Conservation (phyloP, 2,113 vertebrate species). For the Rhinopithecus roxellana region DNA sequence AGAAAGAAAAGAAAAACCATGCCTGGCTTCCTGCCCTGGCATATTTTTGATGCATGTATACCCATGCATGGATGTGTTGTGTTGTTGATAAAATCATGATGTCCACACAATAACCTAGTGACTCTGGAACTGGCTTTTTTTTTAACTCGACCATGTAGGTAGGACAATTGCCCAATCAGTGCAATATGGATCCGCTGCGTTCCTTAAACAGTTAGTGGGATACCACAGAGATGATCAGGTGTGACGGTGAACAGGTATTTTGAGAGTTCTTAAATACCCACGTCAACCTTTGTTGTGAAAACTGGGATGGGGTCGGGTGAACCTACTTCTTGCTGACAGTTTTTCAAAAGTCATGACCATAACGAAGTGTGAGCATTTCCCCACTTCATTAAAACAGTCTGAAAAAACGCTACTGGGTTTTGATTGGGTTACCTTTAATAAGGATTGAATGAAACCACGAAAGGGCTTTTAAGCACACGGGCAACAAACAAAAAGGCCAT, state of each 20-base stretch:
- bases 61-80: background rate
- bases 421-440: background rate
- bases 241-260: background rate
- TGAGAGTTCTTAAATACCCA: background rate
- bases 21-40: background rate
- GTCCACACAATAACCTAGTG: background rate
- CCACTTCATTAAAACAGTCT: background rate
- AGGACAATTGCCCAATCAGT: background rate
- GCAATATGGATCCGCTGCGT: background rate
- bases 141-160: background rate
- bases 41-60: conserved; percentile 14
- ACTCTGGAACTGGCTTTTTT: background rate
- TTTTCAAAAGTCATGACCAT: background rate
- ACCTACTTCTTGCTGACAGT: background rate
- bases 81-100: background rate
- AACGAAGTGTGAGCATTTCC: background rate
- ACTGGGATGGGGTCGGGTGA: background rate
- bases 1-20: no score
- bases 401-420: background rate
- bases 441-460: background rate
- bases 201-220: background rate
- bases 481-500: background rate
- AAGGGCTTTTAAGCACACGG: background rate
- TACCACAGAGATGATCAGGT: background rate
- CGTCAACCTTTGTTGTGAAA: background rate